Evolutionary conservation across 2,113 vertebrate species (phyloP).

Genomic region (Corythornis cristatus): DNA sequence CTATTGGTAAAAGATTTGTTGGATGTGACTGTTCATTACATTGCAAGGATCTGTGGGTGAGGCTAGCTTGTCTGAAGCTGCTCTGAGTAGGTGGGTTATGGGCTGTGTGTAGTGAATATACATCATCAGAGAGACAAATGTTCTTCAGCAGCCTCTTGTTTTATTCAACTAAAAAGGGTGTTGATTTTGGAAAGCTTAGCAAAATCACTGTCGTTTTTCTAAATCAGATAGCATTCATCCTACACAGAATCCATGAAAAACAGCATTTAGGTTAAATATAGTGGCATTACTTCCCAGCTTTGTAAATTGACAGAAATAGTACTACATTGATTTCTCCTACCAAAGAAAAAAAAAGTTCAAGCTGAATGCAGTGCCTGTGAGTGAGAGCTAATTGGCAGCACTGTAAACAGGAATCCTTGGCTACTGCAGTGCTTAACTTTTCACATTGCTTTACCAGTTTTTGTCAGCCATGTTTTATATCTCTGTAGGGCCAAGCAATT

Average conservation of each 20-base stretch:
- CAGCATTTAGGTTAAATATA: conserved; percentile 51
- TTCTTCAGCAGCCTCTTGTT: conserved; percentile 57
- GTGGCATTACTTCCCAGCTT: conserved; percentile 21
- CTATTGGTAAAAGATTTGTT: conserved; percentile 68
- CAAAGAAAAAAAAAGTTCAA: not conserved
- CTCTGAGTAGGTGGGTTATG: conserved; percentile 56
- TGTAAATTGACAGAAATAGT: conserved; percentile 37
- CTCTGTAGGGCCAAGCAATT: not conserved
- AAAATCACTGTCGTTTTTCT: conserved; percentile 40
- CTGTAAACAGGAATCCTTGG: not conserved
- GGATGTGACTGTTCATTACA: conserved; percentile 70
- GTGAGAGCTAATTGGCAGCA: not conserved
- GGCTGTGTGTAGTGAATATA: conserved; percentile 71
- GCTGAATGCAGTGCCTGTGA: not conserved
- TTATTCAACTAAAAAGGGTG: conserved; percentile 52
- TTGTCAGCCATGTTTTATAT: not conserved
- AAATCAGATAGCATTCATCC: conserved; percentile 52
- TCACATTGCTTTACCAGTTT: not conserved
- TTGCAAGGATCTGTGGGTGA: conserved; percentile 33
- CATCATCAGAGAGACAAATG: conserved; percentile 64
- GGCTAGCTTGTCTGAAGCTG: conserved; percentile 18
- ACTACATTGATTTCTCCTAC: conserved; percentile 9
- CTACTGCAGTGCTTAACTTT: not conserved
- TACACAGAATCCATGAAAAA: conserved; percentile 11
- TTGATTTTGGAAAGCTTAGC: conserved; percentile 62